Conservation (phyloP, 2,113 vertebrate species). For the Trichechus manatus region DNA sequence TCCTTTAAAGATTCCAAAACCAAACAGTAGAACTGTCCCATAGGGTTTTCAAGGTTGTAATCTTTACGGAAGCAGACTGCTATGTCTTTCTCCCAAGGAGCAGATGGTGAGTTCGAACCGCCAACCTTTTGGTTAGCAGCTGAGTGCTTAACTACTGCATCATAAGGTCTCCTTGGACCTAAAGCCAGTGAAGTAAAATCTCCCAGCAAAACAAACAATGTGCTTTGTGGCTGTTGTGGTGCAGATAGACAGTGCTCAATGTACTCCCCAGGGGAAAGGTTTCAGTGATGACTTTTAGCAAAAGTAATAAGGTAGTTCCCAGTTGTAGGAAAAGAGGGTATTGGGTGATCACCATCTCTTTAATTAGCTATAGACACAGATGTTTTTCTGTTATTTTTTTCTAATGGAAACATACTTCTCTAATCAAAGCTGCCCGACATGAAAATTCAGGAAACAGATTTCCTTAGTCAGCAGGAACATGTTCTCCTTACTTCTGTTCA, state of each 20-base stretch:
- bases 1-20: too few species aligned
- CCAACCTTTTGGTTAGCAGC: background rate
- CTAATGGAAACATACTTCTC: background rate
- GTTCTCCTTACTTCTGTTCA: background rate
- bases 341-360: slow-evolving; percentile 52
- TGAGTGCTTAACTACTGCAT: background rate
- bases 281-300: slow-evolving; percentile 39
- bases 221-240: background rate
- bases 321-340: background rate
- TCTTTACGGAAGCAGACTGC: background rate
- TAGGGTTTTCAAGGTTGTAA: background rate
- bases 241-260: background rate
- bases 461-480: background rate
- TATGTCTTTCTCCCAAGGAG: background rate
- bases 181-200: background rate
- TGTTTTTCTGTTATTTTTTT: background rate
- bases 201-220: background rate
- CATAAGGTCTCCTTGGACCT: background rate
- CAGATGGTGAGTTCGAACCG: background rate
- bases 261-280: background rate
- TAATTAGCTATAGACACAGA: slow-evolving; percentile 63
- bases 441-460: background rate
- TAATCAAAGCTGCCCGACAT: slow-evolving; percentile 1
- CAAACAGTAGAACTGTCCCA: too few species aligned
- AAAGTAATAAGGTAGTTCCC: slow-evolving; percentile 18